Conservation (phyloP, 2,113 vertebrate genomes). For the Rousettus leschenaultii region DNA sequence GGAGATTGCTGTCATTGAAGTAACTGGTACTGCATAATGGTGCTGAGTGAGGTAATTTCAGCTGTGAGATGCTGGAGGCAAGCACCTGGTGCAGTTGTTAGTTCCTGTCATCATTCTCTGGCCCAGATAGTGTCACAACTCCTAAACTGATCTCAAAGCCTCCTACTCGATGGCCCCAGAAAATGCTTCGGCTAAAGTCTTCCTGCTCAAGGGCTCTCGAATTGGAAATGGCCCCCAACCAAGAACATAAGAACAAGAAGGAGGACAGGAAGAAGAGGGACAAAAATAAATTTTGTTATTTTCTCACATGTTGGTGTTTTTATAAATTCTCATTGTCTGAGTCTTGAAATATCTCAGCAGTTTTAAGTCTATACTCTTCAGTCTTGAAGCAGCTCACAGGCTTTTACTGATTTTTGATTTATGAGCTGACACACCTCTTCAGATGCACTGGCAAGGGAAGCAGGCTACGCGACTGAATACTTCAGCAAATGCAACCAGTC, state of each 20-base stretch:
- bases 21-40: background rate
- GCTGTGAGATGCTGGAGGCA: background rate
- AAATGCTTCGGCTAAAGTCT: background rate
- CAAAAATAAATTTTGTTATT: background rate
- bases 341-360: background rate
- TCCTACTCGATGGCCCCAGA: background rate
- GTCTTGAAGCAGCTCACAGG: background rate
- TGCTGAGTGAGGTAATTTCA: background rate
- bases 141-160: background rate
- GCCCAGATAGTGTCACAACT: background rate
- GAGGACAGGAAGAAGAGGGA: background rate
- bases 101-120: background rate
- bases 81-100: accelerated
- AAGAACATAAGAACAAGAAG: background rate
- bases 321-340: background rate
- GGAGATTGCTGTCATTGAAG: background rate
- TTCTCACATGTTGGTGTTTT: background rate
- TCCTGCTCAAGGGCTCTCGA: background rate
- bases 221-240: background rate
- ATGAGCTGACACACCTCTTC: background rate
- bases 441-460: background rate
- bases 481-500: background rate
- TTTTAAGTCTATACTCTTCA: background rate
- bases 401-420: background rate
- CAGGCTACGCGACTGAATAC: background rate